A percentile compares a stretch with the other conserved stretches of the same genome.
Evolutionary conservation across 92 coral and sea anemone species (phyloP).

Genomic region (Epizoanthus illoricatus): DNA sequence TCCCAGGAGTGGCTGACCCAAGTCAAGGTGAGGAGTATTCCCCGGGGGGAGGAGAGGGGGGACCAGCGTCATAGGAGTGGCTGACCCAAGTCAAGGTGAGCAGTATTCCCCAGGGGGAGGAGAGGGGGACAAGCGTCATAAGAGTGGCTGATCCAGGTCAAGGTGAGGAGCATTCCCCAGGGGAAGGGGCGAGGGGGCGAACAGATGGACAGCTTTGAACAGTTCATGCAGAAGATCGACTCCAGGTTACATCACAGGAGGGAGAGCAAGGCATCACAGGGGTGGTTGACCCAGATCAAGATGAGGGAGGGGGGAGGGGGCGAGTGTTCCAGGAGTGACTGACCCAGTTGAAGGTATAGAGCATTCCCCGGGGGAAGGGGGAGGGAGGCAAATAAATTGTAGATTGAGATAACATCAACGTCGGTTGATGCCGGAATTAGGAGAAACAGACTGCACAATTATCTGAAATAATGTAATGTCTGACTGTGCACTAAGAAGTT

Average conservation of each 20-base stretch:
- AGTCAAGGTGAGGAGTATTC: conserved; percentile 61
- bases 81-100: conserved; percentile 84
- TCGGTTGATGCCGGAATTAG: too few species aligned
- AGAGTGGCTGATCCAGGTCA: conserved; percentile 90
- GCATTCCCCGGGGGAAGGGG: too few species aligned
- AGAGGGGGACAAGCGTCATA: conserved; percentile 70
- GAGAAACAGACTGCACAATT: too few species aligned
- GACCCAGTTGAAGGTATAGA: conserved; percentile 36
- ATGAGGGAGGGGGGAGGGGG: conserved; percentile 57
- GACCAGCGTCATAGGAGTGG: conserved; percentile 87
- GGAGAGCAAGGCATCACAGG: conserved; percentile 77
- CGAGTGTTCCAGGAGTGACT: too few species aligned
- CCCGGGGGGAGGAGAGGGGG: conserved; percentile 37
- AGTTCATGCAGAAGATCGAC: conserved; percentile 89
- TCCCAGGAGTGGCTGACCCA: conserved; percentile 93
- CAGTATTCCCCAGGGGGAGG: background rate
- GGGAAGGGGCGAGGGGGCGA: conserved; percentile 52
- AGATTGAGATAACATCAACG: too few species aligned
- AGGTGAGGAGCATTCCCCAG: conserved; percentile 45
- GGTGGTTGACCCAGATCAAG: conserved; percentile 92
- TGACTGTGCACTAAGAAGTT: too few species aligned
- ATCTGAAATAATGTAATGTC: too few species aligned
- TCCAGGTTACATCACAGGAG: conserved; percentile 66
- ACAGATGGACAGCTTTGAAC: conserved; percentile 81
- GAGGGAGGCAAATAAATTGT: too few species aligned